These are phyloP conservation scores for Phrynosoma platyrhinos DNA, from an alignment of 2,113 vertebrate genomes.

Conservation along the genomic window DNA sequence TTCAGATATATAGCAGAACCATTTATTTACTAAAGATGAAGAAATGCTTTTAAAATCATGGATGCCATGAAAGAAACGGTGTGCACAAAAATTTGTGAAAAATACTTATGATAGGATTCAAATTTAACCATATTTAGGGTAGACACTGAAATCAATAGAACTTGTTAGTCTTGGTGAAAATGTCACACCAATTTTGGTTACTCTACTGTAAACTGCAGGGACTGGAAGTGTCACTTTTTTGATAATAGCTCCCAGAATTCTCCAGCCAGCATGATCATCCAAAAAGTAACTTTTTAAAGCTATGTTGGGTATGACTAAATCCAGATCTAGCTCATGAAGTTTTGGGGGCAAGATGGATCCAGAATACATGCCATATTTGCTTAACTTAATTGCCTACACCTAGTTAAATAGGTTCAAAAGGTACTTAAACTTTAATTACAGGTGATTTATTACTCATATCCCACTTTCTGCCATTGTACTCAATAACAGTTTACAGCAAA, in stretches of 20 bases:
- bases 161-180: neutral
- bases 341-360: constrained; percentile 45
- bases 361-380: constrained; percentile 45
- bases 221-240: neutral
- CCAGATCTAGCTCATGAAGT: neutral
- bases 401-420: neutral
- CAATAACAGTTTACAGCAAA: neutral
- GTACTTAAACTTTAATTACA: neutral
- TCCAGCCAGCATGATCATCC: no score
- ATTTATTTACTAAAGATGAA: constrained; percentile 63
- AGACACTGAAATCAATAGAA: neutral
- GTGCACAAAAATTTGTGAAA: constrained; percentile 56
- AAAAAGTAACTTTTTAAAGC: no score
- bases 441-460: neutral
- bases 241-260: neutral
- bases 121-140: neutral
- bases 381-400: constrained; percentile 50
- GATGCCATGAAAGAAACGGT: constrained; percentile 57
- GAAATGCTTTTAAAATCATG: constrained; percentile 57
- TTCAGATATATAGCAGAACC: constrained; percentile 49
- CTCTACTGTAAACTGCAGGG: neutral
- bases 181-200: no score
- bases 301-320: neutral
- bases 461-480: neutral
- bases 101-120: neutral